Evolutionary conservation across 2,797 vertebrate genomes (phyloP).

Genomic region (Chelon labrosus): DNA sequence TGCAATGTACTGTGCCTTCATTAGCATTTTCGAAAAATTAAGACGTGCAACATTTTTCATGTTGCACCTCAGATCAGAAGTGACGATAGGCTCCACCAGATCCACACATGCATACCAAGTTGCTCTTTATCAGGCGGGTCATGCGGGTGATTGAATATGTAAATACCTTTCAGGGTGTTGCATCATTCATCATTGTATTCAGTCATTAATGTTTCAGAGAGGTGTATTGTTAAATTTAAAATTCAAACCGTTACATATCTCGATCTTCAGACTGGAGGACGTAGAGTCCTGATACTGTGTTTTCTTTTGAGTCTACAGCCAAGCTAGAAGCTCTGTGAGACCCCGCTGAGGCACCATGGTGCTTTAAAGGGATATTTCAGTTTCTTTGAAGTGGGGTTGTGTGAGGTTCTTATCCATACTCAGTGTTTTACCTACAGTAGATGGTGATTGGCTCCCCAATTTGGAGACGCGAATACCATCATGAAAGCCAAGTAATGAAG

Average conservation of each 20-base stretch:
- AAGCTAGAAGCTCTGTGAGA: not conserved
- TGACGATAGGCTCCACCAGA: not conserved
- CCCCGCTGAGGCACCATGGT: too few relatives aligned
- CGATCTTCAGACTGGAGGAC: not conserved
- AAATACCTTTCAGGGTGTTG: slow-evolving; percentile 26
- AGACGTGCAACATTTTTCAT: slow-evolving; percentile 5
- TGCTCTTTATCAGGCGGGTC: slow-evolving; percentile 3
- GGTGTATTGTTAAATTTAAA: slow-evolving; percentile 10
- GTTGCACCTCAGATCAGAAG: slow-evolving; percentile 5
- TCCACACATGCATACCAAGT: slow-evolving; percentile 3
- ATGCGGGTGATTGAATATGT: slow-evolving; percentile 14
- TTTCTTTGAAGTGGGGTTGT: too few relatives aligned
- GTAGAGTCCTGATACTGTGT: not conserved
- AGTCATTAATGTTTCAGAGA: slow-evolving; percentile 25
- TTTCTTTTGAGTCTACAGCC: not conserved
- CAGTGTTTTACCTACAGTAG: too few relatives aligned
- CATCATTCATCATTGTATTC: slow-evolving; percentile 24
- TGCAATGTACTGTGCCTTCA: not conserved
- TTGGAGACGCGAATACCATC: too few relatives aligned
- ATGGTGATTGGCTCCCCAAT: too few relatives aligned
- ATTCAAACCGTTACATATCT: slow-evolving; percentile 12
- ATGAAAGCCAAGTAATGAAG: too few relatives aligned
- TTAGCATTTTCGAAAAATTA: not conserved
- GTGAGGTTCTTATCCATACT: too few relatives aligned
- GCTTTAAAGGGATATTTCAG: too few relatives aligned